Evolutionary conservation across 2,113 vertebrate species (phyloP).

Genomic region (Acrocephalus arundinaceus): DNA sequence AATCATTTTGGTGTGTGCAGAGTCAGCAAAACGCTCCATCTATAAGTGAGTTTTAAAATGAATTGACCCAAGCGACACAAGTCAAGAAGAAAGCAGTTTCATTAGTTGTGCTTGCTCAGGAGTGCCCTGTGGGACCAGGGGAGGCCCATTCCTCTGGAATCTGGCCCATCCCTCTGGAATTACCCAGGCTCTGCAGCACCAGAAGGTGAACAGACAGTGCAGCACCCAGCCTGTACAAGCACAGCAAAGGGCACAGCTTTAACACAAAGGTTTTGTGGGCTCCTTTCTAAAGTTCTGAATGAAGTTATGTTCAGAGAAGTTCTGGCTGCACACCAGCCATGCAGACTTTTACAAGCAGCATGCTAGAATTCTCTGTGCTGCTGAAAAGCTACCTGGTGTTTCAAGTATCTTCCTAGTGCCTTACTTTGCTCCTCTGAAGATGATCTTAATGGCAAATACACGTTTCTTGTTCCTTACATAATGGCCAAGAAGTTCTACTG

Average conservation of each 20-base stretch:
- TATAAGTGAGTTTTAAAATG: neutral
- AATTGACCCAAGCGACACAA: neutral
- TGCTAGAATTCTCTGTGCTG: fast-evolving
- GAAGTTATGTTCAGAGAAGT: neutral
- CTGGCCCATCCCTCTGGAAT: neutral
- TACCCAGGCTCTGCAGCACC: fast-evolving
- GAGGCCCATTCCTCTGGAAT: neutral
- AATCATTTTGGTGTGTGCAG: fast-evolving
- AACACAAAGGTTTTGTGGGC: neutral
- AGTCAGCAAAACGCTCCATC: neutral
- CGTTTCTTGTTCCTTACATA: neutral
- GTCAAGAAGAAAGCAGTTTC: neutral
- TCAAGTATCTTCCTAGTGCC: neutral
- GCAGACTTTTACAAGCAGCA: neutral
- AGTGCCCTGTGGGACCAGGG: neutral
- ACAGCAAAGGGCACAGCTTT: neutral
- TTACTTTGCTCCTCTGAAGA: neutral
- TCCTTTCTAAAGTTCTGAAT: neutral
- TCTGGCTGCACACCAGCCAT: no score
- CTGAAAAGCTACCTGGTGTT: neutral
- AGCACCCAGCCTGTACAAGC: neutral
- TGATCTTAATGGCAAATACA: neutral
- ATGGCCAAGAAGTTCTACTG: neutral
- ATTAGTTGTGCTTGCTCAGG: neutral
- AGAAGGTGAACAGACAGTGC: neutral